These are phyloP conservation scores for Myotis findleyi DNA, from an alignment of 2,797 vertebrate species.

Conservation along the genomic window DNA sequence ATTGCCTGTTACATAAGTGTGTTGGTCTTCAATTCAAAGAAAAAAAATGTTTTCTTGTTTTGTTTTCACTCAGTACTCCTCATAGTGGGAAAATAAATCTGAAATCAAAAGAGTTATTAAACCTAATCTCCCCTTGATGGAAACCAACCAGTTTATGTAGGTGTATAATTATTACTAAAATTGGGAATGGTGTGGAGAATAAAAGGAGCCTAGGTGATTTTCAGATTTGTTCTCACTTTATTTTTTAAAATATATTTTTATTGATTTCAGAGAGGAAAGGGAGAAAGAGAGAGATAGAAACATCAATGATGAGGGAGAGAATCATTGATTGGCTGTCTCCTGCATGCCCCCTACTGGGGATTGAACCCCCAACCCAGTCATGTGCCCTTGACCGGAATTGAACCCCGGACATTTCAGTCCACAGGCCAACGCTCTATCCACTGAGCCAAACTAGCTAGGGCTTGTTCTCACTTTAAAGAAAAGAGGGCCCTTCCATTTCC, in stretches of 20 bases:
- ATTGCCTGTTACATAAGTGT: conserved; percentile 85
- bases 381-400: no score
- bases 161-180: not conserved
- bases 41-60: not conserved
- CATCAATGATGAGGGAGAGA: no score
- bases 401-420: no score
- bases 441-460: no score
- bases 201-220: not conserved
- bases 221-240: not conserved
- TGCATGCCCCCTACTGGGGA: no score
- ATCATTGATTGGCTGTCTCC: no score
- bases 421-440: no score
- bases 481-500: not conserved
- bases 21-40: conserved; percentile 45
- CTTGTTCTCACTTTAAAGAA: not conserved
- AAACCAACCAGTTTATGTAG: not conserved
- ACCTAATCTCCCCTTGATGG: not conserved
- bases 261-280: no score
- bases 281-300: no score
- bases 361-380: no score
- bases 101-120: not conserved
- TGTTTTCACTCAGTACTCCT: not conserved
- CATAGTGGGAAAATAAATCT: not conserved
- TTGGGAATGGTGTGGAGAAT: not conserved
- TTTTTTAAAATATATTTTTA: no score